Conservation (phyloP, 2,888 invertebrate genomes). For the Choreutis nemorana region DNA sequence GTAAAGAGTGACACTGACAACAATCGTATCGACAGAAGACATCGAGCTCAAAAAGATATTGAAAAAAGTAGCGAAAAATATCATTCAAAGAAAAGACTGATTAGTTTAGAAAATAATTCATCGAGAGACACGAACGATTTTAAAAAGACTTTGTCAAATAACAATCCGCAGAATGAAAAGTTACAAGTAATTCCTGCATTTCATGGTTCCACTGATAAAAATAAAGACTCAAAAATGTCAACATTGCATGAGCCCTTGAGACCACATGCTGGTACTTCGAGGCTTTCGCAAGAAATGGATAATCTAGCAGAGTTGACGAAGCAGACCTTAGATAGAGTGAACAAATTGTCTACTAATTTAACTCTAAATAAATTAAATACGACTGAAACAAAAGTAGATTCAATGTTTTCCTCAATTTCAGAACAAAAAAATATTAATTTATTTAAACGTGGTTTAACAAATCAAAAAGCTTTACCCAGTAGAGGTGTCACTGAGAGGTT, state of each 20-base stretch:
- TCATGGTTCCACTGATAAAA: slow-evolving; percentile 26
- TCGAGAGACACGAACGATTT: slow-evolving; percentile 43
- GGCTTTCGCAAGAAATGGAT: slow-evolving; percentile 69
- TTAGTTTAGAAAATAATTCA: slow-evolving; percentile 61
- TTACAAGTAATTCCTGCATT: slow-evolving; percentile 26
- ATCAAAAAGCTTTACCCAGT: slow-evolving; percentile 31
- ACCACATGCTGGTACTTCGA: slow-evolving; percentile 41
- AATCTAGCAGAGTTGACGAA: slow-evolving; percentile 71
- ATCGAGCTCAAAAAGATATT: slow-evolving; percentile 59
- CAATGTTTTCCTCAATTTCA: slow-evolving; percentile 37
- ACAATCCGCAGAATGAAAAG: slow-evolving; percentile 37
- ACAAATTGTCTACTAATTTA: slow-evolving; percentile 67
- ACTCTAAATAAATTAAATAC: slow-evolving; percentile 54
- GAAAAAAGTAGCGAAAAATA: slow-evolving; percentile 60
- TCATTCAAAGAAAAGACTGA: slow-evolving; percentile 66
- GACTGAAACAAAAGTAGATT: slow-evolving; percentile 40
- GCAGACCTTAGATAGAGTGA: slow-evolving; percentile 73
- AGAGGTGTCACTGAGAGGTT: slow-evolving; percentile 56
- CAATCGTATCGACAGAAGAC: slow-evolving; percentile 48
- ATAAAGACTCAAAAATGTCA: slow-evolving; percentile 43
- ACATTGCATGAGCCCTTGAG: slow-evolving; percentile 53
- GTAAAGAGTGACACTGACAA: slow-evolving; percentile 47
- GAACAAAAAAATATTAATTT: slow-evolving; percentile 38
- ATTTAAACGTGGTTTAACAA: slow-evolving; percentile 39
- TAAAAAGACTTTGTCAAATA: slow-evolving; percentile 33